These are phyloP conservation scores for Kobus ellipsiprymnus DNA, from an alignment of 2,113 vertebrate species.

Conservation along the genomic window DNA sequence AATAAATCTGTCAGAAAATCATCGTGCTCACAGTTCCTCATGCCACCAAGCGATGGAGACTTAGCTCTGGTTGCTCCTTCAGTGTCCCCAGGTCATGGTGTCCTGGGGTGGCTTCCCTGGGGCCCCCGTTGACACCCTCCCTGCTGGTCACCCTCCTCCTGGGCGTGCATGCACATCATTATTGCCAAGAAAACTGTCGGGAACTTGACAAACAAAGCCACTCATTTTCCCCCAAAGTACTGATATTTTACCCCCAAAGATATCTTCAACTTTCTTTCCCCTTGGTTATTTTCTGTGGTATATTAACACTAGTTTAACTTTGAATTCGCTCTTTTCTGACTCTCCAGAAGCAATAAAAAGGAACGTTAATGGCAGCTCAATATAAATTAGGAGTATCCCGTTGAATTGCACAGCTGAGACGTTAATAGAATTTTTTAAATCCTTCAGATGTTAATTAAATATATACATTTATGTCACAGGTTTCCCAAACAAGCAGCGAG, in stretches of 20 bases:
- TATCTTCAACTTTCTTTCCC: not conserved
- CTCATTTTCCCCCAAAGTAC: not conserved
- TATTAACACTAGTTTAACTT: not conserved
- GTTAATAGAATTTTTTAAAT: slow-evolving; percentile 25
- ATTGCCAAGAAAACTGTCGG: rapidly evolving
- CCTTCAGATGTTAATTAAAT: slow-evolving; percentile 35
- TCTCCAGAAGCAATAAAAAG: not conserved
- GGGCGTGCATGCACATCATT: rapidly evolving
- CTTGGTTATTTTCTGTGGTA: not conserved
- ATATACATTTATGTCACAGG: not conserved
- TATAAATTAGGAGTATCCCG: not conserved
- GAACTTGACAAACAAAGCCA: not conserved
- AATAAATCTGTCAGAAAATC: slow-evolving; percentile 81
- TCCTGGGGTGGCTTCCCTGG: not conserved
- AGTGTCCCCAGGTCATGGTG: not conserved
- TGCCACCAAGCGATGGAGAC: slow-evolving; percentile 6
- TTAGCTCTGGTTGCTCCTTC: not conserved
- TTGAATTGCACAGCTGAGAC: not conserved
- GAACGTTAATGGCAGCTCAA: not conserved
- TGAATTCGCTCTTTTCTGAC: not conserved
- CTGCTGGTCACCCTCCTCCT: rapidly evolving
- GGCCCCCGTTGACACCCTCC: not conserved
- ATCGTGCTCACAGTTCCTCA: slow-evolving; percentile 14
- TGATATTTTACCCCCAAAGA: not conserved
- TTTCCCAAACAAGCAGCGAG: slow-evolving; percentile 15